These are phyloP conservation scores for Drosophila eohydei DNA, from an alignment of 2,888 invertebrate species.

Conservation along the genomic window DNA sequence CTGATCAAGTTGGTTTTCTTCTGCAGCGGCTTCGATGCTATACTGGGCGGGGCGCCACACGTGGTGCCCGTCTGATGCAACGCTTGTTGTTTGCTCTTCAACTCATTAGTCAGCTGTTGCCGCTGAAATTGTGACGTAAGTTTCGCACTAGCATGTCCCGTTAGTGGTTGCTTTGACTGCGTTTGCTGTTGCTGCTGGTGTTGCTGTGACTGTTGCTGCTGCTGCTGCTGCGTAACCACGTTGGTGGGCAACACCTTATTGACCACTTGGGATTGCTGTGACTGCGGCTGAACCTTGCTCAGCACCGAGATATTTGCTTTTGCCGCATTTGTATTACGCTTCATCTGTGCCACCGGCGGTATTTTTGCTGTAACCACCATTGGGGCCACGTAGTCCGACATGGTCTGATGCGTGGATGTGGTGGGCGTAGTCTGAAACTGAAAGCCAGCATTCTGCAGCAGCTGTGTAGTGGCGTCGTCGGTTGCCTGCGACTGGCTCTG, in stretches of 20 bases:
- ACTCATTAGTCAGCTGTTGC: slow-evolving; percentile 46
- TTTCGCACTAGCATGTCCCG: slow-evolving; percentile 21
- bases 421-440: slow-evolving; percentile 62
- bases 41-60: slow-evolving; percentile 72
- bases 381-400: slow-evolving; percentile 56
- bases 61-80: slow-evolving; percentile 50
- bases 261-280: slow-evolving; percentile 72
- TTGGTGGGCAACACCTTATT: slow-evolving; percentile 82
- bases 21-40: slow-evolving; percentile 66
- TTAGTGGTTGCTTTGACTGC: slow-evolving; percentile 23
- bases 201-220: slow-evolving; percentile 12
- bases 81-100: slow-evolving; percentile 55
- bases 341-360: slow-evolving; percentile 75
- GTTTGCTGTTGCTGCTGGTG: slow-evolving; percentile 19
- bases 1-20: slow-evolving; percentile 81
- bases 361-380: slow-evolving; percentile 71
- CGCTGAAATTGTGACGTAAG: slow-evolving; percentile 37
- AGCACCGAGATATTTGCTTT: slow-evolving; percentile 65
- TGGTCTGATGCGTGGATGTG: slow-evolving; percentile 39
- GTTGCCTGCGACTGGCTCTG: slow-evolving; percentile 54
- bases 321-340: slow-evolving; percentile 48
- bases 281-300: slow-evolving; percentile 76
- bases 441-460: slow-evolving; percentile 67
- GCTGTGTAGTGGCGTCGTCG: slow-evolving; percentile 67
- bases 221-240: slow-evolving; percentile 59